Conservation (phyloP, 2,113 vertebrate genomes). For the Gobio gobio region DNA sequence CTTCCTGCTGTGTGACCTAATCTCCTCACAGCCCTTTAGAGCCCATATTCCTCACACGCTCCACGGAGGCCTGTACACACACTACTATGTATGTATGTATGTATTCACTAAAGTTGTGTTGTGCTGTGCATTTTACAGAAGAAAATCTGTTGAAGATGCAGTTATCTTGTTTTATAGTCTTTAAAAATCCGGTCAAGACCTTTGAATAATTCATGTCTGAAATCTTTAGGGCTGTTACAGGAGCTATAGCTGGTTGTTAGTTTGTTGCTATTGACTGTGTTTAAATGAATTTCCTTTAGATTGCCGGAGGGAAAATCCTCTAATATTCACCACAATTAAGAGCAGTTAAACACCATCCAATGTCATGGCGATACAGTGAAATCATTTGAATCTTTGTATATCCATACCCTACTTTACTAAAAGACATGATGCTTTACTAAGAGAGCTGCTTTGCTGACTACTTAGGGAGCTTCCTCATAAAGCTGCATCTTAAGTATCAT, state of each 20-base stretch:
- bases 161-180: conserved; percentile 35
- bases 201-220: conserved; percentile 51
- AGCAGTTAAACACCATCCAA: conserved; percentile 36
- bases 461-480: neutral
- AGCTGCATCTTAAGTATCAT: neutral
- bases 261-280: conserved; percentile 56
- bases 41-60: neutral
- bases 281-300: conserved; percentile 56
- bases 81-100: conserved; percentile 13
- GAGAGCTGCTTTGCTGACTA: neutral
- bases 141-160: conserved; percentile 29
- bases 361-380: conserved; percentile 12
- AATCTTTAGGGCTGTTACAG: conserved; percentile 31
- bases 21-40: conserved; percentile 10
- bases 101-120: neutral
- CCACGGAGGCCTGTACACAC: neutral
- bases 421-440: neutral
- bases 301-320: conserved; percentile 45
- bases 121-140: conserved; percentile 18
- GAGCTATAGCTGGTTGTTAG: conserved; percentile 28
- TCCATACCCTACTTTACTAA: neutral
- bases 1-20: conserved; percentile 41
- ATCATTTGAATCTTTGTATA: neutral
- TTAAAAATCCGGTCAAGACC: conserved; percentile 29
- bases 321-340: conserved; percentile 53